Base-by-base conservation (phyloP, 2,113 vertebrate species). In the Cinclus cinclus region DNA sequence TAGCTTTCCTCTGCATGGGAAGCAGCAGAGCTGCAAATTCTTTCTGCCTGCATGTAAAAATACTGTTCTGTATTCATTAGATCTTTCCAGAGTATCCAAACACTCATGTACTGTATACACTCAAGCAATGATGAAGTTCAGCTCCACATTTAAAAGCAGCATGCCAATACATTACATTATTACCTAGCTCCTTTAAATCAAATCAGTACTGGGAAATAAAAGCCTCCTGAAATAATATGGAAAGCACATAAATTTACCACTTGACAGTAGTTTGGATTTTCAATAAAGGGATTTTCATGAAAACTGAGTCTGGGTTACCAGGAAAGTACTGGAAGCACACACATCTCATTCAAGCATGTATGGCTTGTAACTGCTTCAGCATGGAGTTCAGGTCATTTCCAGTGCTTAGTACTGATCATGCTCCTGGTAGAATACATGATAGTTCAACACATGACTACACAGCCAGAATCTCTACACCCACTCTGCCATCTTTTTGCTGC, bases 231-330 rank as follows among this genome's bases (percentile, higher is more conserved):
- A 93, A 88, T 59, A 63, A 37, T 0, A 0, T 58, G 63, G 75
- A 88, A 83, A 91, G 55, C 59, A 67, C 35, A 35, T 8, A 8
- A 58, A 87, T 91, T 80, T 83, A n/a, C 41, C 12, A 8, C 56
- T 83, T 94, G 87, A 81, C 84, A 70, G 46, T 46, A 52, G 49
- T 91, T 83, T 87, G 71, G 63, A 63, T 95, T 91, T 91, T 77
- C 82, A 93, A 3, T 90, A 92, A 90, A 85, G 33, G 7, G n/a
- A 47, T 35, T 90, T 88, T 63, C 15, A 41, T 69, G 37, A 50
- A 92, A 89, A 55, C 84, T 60, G 42, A 30, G 19, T 68, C 70
- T 7, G 2, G 12, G 79, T 92, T 94, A 87, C 33, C 22, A 37
- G 65, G 44, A 63, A 64, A 65, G n/a, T 84, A 9, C 33, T 88